Base-by-base conservation (phyloP, 1,140 invertebrate species). In the Brevipalpus yothersi region DNA sequence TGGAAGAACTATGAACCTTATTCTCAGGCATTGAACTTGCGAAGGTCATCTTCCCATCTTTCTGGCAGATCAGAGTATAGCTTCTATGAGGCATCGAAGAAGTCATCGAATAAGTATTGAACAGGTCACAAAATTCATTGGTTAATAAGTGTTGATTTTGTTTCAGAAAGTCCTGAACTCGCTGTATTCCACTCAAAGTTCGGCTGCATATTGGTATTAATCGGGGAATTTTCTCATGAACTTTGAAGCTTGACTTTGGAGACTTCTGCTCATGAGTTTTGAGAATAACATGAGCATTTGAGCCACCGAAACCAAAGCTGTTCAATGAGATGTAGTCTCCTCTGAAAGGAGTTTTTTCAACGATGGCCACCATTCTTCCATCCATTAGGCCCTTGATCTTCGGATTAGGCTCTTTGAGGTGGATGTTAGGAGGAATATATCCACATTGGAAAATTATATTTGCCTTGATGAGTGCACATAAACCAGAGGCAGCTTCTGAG, bases 261-360 rank as follows among this genome's bases (percentile, higher is more conserved):
- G 49, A 51, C n/a, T 17, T 13, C 9, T 2, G 2, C 2, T 17
- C n/a, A 53, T 51, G 21, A 21, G 5, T n/a, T 53, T 80, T 77
- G 0, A 96, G 72, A 58, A 96, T 74, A 1, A 88, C 72, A 71
- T 96, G 92, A n/a, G 86, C 89, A 73, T 97, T 97, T 39, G 90
- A 86, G 54, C 93, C 93, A 60, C 93, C 93, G 73, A 96, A 96
- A 21, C 93, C 93, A 72, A 97, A 97, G 2, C 88, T 94, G 72
- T 95, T 97, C 1, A 96, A 67, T 8, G 79, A 91, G 43, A 86
- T 79, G 23, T 87, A 73, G 15, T 86, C 87, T 19, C 87, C 86
- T 41, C 83, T 81, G 81, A 85, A 63, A 4, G 64, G 63, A 13
- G 56, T 62, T 17, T 51, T 56, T 4, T 65, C 51, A 39, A 41